Percentiles rank a stretch among this genome's conserved stretches.
Conservation (phyloP, 2,113 vertebrate species). For the Myxocyprinus asiaticus region DNA sequence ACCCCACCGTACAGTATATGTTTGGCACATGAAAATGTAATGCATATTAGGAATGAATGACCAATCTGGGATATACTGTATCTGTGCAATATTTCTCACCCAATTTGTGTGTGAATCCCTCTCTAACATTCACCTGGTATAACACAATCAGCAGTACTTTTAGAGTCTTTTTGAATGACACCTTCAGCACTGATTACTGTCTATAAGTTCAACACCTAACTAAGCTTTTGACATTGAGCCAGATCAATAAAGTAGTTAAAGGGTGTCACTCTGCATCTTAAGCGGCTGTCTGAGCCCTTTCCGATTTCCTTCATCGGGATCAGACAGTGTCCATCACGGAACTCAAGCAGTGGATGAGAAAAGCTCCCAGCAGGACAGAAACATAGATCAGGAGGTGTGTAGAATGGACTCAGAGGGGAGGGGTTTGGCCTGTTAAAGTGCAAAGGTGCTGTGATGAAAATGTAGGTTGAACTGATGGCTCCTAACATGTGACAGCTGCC, state of each 20-base stretch:
- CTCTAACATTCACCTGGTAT: no score
- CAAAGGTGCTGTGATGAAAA: constrained; percentile 1
- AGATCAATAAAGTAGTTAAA: constrained; percentile 47
- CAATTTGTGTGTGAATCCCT: no score
- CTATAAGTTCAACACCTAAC: constrained; percentile 39
- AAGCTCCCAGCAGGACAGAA: not conserved
- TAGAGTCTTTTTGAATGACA: constrained; percentile 34
- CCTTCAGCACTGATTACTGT: constrained; percentile 33
- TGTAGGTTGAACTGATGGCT: not conserved
- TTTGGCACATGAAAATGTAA: no score
- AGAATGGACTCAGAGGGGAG: not conserved
- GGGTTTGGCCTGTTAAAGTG: constrained; percentile 5
- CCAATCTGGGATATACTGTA: no score
- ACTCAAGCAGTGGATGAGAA: constrained; percentile 14
- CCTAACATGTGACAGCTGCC: not conserved
- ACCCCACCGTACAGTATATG: no score
- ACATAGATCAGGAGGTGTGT: not conserved
- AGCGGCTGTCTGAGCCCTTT: constrained; percentile 28
- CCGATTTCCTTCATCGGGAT: constrained; percentile 19
- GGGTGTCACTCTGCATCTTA: constrained; percentile 28
- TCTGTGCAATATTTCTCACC: no score
- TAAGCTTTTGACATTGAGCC: constrained; percentile 29
- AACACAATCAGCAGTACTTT: not conserved
- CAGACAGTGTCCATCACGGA: not conserved
- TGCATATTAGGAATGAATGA: no score